Base-by-base conservation (phyloP, 2,888 invertebrate genomes). In the Stomorhina lunata region DNA sequence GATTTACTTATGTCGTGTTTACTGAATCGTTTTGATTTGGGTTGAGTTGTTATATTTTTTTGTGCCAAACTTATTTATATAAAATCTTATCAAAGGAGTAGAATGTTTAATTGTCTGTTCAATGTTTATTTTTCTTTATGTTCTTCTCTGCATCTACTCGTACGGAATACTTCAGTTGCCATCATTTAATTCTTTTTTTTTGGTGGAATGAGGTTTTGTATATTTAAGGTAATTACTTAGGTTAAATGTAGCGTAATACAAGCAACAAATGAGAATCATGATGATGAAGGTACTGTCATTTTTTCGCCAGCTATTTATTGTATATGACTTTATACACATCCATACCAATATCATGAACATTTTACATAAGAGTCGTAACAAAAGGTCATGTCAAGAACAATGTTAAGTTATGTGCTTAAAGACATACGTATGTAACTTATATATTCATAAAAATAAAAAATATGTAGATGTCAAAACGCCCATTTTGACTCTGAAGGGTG, bases 171-270 rank as follows among this genome's bases (percentile, higher is more conserved):
- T 27, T 40, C n/a, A 40, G 22, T 40, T 15, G 22, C 40, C 15
- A 22, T 48, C 22, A 17, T 15, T 12, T 25, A 4, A 22, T 40
- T 10, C 17, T 53, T 27, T 57, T 55, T 45, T 40, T 43, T 66
- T 34, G 37, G 12, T 29, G 25, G 20, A 34, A 27, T 34, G 27
- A 17, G 32, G 22, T 57, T 65, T 65, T 53, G 29, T 7, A 48
- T 63, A 65, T 69, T 69, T 57, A 57, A 80, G 80, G 75, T 75
- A 69, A 80, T 80, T 80, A 80, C 69, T 75, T 68, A 57, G 65
- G 69, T 69, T 75, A 63, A 80, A 80, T 80, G 80, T 80, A 75
- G 80, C 80, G 63, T 75, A 34, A 40, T 57, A 69, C 32, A 75
- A 71, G 63, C 63, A 69, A 65, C 57, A 80, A 71, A 71, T 72